Conservation (phyloP, 2,113 vertebrate genomes). For the Gambusia affinis region DNA sequence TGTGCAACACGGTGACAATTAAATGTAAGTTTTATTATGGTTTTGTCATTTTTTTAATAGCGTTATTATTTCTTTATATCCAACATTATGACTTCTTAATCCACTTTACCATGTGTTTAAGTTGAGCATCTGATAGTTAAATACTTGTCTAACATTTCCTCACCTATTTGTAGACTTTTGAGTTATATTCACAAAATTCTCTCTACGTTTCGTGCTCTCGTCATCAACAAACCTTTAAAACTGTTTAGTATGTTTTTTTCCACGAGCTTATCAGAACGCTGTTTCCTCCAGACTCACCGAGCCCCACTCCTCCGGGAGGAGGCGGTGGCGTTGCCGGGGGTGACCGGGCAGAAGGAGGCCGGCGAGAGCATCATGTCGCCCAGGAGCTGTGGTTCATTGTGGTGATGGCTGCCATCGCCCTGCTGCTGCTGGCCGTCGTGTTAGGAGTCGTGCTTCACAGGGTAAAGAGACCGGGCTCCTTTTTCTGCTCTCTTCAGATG, state of each 20-base stretch:
- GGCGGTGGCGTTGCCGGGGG: conserved; percentile 70
- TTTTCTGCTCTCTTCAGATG: not conserved
- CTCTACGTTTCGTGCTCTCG: not conserved
- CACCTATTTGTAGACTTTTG: too few species aligned
- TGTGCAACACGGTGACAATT: too few species aligned
- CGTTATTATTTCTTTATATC: too few species aligned
- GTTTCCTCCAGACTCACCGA: conserved; percentile 75
- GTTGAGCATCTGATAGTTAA: too few species aligned
- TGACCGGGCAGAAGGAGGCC: conserved; percentile 74
- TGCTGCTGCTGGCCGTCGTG: conserved; percentile 88
- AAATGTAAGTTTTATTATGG: too few species aligned
- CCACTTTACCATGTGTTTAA: too few species aligned
- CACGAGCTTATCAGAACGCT: not conserved
- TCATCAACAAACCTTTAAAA: too few species aligned
- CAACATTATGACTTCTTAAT: too few species aligned
- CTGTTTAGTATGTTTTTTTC: too few species aligned
- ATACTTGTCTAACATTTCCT: too few species aligned
- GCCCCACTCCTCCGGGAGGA: conserved; percentile 82
- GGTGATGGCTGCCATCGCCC: conserved; percentile 85
- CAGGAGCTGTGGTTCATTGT: conserved; percentile 92
- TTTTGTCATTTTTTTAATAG: too few species aligned
- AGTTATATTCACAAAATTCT: not conserved
- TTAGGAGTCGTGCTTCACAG: conserved; percentile 87
- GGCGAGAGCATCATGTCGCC: conserved; percentile 69
- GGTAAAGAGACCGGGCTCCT: conserved; percentile 24